A percentile compares a stretch with the other conserved stretches of the same genome.
phyloP scores from a whole-genome alignment of 2,797 vertebrate species.

The Hyperoplus immaculatus region DNA sequence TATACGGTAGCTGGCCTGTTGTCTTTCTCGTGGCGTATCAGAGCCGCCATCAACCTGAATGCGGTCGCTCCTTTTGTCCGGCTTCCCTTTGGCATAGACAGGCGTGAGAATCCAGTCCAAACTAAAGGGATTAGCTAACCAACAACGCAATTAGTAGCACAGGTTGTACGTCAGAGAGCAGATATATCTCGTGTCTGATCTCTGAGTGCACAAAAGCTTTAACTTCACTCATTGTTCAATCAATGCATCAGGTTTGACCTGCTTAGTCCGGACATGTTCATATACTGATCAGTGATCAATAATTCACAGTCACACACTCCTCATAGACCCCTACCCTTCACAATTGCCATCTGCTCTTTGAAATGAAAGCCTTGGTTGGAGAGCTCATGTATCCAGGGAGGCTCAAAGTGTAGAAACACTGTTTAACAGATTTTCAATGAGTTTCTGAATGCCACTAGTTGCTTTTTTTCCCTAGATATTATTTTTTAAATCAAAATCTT shows the following conservation, averaged over 20 bases:
- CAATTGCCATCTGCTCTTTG: constrained; percentile 48
- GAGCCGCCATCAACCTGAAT: constrained; percentile 54
- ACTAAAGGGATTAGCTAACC: constrained; percentile 21
- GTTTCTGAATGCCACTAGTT: too few relatives aligned
- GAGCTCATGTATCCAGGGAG: constrained; percentile 76
- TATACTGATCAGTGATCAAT: constrained; percentile 59
- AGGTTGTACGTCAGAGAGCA: constrained; percentile 37
- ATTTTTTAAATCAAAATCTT: too few relatives aligned
- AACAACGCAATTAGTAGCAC: constrained; percentile 55
- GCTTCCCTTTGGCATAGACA: constrained; percentile 34
- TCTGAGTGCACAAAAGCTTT: neutral
- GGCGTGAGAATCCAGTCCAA: constrained; percentile 63
- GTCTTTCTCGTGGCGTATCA: constrained; percentile 49
- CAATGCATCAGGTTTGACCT: neutral
- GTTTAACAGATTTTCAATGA: neutral
- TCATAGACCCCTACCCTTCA: neutral
- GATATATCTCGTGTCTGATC: constrained; percentile 21
- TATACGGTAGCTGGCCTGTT: constrained; percentile 59
- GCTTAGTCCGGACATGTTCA: constrained; percentile 6
- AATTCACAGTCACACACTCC: constrained; percentile 48
- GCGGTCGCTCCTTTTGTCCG: constrained; percentile 54
- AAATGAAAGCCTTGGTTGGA: constrained; percentile 72
- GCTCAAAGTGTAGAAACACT: constrained; percentile 32
- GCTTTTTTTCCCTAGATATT: too few relatives aligned
- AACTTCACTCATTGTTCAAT: neutral